A percentile compares a stretch with the other conserved stretches of the same genome.
These are phyloP conservation scores for Drosophila nebulosa DNA, from an alignment of 1,140 invertebrate species.

Conservation along the genomic window DNA sequence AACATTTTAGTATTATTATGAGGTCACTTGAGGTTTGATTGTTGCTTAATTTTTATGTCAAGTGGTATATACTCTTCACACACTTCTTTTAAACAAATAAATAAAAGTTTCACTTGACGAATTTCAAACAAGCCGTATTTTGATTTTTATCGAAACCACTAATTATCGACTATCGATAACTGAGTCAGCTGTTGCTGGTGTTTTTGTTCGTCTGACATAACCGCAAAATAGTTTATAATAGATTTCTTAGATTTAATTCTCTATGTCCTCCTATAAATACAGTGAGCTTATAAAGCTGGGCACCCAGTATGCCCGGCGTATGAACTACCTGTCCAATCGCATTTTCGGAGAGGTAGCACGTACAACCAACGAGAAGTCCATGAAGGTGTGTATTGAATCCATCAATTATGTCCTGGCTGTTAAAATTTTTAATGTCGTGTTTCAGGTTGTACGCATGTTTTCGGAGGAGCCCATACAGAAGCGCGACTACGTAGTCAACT, in stretches of 20 bases:
- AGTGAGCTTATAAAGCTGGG: slow-evolving; percentile 85
- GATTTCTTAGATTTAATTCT: background rate
- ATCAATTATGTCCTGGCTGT: background rate
- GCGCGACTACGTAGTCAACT: slow-evolving; percentile 88
- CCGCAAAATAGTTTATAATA: slow-evolving; percentile 33
- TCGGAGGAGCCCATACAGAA: slow-evolving; percentile 88
- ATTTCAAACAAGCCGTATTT: slow-evolving; percentile 30
- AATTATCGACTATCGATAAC: background rate
- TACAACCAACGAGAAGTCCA: slow-evolving; percentile 87
- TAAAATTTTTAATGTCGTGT: background rate
- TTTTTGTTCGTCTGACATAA: slow-evolving; percentile 57
- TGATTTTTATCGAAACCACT: background rate
- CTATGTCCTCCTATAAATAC: slow-evolving; percentile 83
- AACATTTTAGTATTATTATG: slow-evolving; percentile 36
- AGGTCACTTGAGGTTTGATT: slow-evolving; percentile 37
- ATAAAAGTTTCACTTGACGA: slow-evolving; percentile 56
- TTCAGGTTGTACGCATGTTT: slow-evolving; percentile 87
- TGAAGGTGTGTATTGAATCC: slow-evolving; percentile 84
- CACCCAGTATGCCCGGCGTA: slow-evolving; percentile 91
- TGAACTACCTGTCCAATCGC: slow-evolving; percentile 92
- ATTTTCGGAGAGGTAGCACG: slow-evolving; percentile 95
- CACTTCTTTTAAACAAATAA: slow-evolving; percentile 49
- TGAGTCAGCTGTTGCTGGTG: slow-evolving; percentile 36
- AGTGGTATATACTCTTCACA: slow-evolving; percentile 23
- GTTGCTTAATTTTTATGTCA: slow-evolving; percentile 54